These are phyloP conservation scores for Pyrgilauda ruficollis DNA, from an alignment of 2,113 vertebrate genomes.

Conservation along the genomic window DNA sequence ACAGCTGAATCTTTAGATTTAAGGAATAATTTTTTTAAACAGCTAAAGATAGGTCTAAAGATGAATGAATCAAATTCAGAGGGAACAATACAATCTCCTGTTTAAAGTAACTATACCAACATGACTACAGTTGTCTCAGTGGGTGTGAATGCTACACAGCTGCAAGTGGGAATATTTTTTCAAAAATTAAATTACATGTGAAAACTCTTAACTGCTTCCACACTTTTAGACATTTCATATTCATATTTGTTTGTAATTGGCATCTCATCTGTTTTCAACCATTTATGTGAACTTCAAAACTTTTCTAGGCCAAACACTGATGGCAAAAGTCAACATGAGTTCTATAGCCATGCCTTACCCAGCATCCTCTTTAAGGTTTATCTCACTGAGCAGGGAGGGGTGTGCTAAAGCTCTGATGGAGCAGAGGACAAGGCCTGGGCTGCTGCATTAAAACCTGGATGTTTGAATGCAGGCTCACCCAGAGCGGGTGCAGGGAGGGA, in stretches of 20 bases:
- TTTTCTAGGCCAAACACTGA: background rate
- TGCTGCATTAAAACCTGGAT: background rate
- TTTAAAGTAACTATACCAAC: background rate
- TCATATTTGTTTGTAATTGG: background rate
- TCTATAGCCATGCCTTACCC: background rate
- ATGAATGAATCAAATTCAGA: background rate
- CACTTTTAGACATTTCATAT: background rate
- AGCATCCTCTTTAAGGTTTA: background rate
- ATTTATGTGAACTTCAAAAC: background rate
- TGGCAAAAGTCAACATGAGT: background rate
- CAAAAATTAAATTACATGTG: too few relatives aligned
- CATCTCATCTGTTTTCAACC: background rate
- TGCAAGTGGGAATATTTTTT: background rate
- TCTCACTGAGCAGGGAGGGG: background rate
- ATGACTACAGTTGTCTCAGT: background rate
- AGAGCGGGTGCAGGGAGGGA: accelerated
- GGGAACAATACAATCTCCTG: background rate
- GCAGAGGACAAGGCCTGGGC: background rate
- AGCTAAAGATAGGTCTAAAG: background rate
- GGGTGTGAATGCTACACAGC: background rate
- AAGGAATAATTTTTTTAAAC: background rate
- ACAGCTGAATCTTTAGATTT: background rate
- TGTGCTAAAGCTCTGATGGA: too few relatives aligned
- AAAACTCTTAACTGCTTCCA: background rate
- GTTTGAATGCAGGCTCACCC: background rate